These are phyloP conservation scores for Trichoplax adhaerens DNA, from an alignment of 37 sponge, comb jelly and placozoan genomes.

Conservation along the genomic window DNA sequence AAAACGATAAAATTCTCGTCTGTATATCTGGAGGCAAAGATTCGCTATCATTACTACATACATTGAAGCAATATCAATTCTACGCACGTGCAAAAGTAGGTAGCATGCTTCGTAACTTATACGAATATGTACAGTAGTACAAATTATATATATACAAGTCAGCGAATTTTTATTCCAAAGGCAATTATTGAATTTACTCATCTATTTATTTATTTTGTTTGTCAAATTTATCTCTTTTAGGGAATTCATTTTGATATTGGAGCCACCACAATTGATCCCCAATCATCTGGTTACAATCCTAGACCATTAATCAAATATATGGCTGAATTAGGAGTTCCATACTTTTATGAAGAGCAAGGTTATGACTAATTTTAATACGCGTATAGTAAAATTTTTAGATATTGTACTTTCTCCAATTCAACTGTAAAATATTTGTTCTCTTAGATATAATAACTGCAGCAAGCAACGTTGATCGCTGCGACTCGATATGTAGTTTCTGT, in stretches of 20 bases:
- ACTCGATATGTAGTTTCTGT: conserved; percentile 36
- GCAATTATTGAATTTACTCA: background rate
- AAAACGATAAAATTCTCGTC: conserved; percentile 66
- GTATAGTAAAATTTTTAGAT: background rate
- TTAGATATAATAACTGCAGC: background rate
- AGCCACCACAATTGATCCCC: conserved; percentile 81
- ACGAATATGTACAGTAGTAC: background rate
- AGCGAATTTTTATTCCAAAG: background rate
- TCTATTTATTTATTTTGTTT: background rate
- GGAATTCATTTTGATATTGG: conserved; percentile 56
- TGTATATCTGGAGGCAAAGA: conserved; percentile 92
- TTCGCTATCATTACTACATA: conserved; percentile 79
- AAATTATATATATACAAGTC: background rate
- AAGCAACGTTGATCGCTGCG: background rate
- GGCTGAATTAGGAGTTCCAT: conserved; percentile 49
- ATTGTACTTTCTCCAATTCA: background rate
- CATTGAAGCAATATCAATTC: conserved; percentile 69
- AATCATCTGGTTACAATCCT: conserved; percentile 63
- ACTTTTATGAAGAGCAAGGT: conserved; percentile 78
- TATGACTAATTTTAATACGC: background rate
- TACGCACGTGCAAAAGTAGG: conserved; percentile 34
- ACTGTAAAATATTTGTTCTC: background rate
- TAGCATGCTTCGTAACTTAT: too few relatives aligned
- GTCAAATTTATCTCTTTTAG: conserved; percentile 4
- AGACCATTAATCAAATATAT: conserved; percentile 73